Evolutionary conservation across 1,140 invertebrate genomes (phyloP).

Genomic region (Schlechtendalia chinensis): DNA sequence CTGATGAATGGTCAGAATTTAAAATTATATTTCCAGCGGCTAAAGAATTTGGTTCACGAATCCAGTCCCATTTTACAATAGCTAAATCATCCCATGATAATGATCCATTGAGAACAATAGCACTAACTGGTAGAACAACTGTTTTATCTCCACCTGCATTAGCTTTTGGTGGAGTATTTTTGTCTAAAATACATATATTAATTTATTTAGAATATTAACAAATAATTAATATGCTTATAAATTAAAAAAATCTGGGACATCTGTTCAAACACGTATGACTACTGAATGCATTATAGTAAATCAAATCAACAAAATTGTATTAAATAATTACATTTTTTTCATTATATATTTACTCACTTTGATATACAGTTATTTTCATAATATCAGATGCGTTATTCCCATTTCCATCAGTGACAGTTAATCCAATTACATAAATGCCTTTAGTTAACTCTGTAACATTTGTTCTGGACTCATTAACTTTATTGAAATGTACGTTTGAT

Average conservation of each 20-base stretch:
- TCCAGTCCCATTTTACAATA: conserved; percentile 84
- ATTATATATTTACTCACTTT: conserved; percentile 68
- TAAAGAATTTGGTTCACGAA: conserved; percentile 73
- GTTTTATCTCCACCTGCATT: conserved; percentile 64
- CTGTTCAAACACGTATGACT: too few species aligned
- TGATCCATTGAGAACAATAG: conserved; percentile 81
- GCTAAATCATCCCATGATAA: conserved; percentile 83
- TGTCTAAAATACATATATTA: conserved; percentile 62
- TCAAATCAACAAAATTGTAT: not conserved
- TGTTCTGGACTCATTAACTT: conserved; percentile 63
- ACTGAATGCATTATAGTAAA: not conserved
- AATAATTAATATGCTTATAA: too few species aligned
- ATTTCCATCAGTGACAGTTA: conserved; percentile 82
- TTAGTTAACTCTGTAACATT: conserved; percentile 79
- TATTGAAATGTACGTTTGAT: conserved; percentile 57
- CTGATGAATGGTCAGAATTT: conserved; percentile 68
- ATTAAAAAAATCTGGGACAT: too few species aligned
- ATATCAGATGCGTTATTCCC: conserved; percentile 73
- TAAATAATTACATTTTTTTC: not conserved
- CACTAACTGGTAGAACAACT: conserved; percentile 71
- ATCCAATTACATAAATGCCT: conserved; percentile 78
- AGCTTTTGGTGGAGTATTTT: conserved; percentile 80
- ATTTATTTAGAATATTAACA: too few species aligned
- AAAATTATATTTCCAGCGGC: conserved; percentile 79
- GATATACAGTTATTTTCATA: conserved; percentile 78